Percentiles rank a stretch among this genome's conserved stretches.
Evolutionary conservation across 2,113 vertebrate genomes (phyloP).

Genomic region (Pantherophis guttatus): DNA sequence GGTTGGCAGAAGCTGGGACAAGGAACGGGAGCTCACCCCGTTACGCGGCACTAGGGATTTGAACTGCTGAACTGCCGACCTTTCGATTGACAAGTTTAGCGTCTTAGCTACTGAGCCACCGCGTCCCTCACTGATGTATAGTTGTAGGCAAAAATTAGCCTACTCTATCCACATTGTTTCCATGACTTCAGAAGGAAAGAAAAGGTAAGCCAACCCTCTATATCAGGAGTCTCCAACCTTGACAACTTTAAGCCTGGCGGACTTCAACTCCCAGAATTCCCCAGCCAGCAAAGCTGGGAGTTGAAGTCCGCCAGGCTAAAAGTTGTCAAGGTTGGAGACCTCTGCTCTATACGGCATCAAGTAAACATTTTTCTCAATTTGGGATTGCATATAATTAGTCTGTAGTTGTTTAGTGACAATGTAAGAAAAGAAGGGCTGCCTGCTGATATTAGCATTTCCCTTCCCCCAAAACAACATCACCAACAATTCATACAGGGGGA

Average conservation of each 20-base stretch:
- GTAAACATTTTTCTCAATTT: constrained; percentile 6
- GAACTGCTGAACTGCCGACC: too few relatives aligned
- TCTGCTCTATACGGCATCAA: not conserved
- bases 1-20: too few relatives aligned
- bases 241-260: too few relatives aligned
- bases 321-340: too few relatives aligned
- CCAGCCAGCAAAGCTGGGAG: too few relatives aligned
- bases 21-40: too few relatives aligned
- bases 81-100: too few relatives aligned
- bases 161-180: not conserved
- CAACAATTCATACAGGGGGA: not conserved
- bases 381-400: not conserved
- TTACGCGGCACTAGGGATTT: too few relatives aligned
- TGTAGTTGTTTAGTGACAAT: constrained; percentile 61
- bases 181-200: not conserved
- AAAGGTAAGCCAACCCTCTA: not conserved
- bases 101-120: too few relatives aligned
- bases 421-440: constrained; percentile 12
- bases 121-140: not conserved
- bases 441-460: not conserved
- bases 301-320: too few relatives aligned
- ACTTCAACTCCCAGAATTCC: too few relatives aligned
- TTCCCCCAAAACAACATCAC: constrained; percentile 6
- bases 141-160: not conserved
- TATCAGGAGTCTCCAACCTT: too few relatives aligned